These are phyloP conservation scores for Neomicropteryx cornuta DNA, from an alignment of 1,140 invertebrate genomes.

Conservation along the genomic window DNA sequence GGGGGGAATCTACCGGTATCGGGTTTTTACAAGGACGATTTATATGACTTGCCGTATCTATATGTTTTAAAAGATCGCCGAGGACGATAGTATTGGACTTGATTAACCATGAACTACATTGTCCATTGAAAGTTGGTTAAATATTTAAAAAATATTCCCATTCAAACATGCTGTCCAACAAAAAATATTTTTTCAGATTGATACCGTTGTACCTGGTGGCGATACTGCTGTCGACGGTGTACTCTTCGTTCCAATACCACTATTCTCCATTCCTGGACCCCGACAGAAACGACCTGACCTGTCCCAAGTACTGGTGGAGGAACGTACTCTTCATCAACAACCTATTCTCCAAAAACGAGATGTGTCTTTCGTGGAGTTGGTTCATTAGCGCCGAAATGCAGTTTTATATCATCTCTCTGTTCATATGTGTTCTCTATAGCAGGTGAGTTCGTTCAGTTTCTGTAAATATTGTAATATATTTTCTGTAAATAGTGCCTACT, in stretches of 20 bases:
- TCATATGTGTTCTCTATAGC: conserved; percentile 40
- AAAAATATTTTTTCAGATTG: conserved; percentile 30
- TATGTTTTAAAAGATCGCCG: too few species aligned
- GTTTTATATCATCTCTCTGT: conserved; percentile 49
- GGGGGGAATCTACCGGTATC: too few species aligned
- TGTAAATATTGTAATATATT: too few species aligned
- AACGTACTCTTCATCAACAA: conserved; percentile 54
- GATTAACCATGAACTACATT: too few species aligned
- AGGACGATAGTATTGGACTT: too few species aligned
- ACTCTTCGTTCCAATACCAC: conserved; percentile 33
- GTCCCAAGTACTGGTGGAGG: conserved; percentile 51
- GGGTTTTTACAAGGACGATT: too few species aligned
- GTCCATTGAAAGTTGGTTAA: too few species aligned
- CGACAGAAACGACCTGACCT: conserved; percentile 36
- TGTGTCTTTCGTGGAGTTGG: conserved; percentile 74
- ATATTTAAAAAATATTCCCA: too few species aligned
- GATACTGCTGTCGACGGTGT: conserved; percentile 37
- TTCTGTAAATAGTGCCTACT: too few species aligned
- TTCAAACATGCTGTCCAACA: too few species aligned
- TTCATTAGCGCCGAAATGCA: conserved; percentile 75
- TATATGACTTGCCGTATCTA: too few species aligned
- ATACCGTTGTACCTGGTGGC: conserved; percentile 43
- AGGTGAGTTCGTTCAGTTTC: conserved; percentile 30
- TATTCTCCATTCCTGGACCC: conserved; percentile 36
- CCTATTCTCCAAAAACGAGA: conserved; percentile 36